Conservation (phyloP, 2,888 invertebrate species). For the Ethmia dodecea region DNA sequence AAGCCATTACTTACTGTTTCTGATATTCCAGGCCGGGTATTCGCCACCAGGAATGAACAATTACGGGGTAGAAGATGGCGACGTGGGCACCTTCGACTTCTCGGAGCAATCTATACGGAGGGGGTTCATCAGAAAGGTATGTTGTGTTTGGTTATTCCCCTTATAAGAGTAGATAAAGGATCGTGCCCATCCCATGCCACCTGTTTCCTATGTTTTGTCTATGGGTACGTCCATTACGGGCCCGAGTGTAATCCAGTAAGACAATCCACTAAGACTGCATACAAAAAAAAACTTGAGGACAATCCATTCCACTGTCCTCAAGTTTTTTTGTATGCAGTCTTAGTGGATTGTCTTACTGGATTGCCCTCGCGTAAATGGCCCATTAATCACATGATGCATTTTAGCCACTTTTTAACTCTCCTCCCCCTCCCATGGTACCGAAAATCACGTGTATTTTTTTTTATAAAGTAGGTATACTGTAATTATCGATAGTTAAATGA, state of each 20-base stretch:
- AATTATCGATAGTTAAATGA: no score
- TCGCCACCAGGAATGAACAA: slow-evolving; percentile 21
- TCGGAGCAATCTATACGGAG: slow-evolving; percentile 82
- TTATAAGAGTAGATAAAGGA: neutral
- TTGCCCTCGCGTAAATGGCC: no score
- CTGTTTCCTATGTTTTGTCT: neutral
- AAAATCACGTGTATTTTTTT: no score
- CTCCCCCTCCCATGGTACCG: no score
- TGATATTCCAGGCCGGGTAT: slow-evolving; percentile 50
- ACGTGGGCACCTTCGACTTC: slow-evolving; percentile 83
- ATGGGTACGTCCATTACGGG: neutral
- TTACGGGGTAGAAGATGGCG: slow-evolving; percentile 68
- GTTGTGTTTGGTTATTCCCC: slow-evolving; percentile 1
- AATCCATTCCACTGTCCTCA: neutral
- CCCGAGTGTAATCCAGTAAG: neutral
- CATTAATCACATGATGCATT: no score
- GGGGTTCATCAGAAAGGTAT: slow-evolving; percentile 84
- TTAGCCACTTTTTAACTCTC: no score
- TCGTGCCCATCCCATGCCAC: neutral
- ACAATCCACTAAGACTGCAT: neutral
- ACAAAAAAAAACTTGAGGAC: neutral
- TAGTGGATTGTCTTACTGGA: no score
- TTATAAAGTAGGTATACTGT: no score
- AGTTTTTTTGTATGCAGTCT: neutral
- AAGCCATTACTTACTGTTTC: no score